Evolutionary conservation across 64 coral and sea anemone species (phyloP).

Genomic region (Actinia equina): DNA sequence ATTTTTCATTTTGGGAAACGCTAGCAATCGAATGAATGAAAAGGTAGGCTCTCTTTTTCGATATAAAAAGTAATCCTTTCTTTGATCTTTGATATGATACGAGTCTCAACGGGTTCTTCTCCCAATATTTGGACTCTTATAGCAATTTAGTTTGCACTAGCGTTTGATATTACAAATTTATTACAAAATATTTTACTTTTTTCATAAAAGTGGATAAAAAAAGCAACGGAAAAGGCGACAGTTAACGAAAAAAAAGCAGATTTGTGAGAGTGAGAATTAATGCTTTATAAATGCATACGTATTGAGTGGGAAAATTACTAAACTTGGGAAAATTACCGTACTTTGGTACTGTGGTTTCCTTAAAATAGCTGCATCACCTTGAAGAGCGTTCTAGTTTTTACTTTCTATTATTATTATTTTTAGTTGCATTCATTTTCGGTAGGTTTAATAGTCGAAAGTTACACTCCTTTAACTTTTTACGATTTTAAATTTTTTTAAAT

Average conservation of each 20-base stretch:
- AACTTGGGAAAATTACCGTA: neutral
- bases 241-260: neutral
- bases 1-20: neutral
- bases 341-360: neutral
- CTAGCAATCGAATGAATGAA: constrained; percentile 3
- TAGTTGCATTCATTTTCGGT: neutral
- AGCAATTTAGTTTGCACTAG: neutral
- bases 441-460: no score
- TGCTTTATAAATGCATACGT: no score
- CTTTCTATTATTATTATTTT: neutral
- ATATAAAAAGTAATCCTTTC: neutral
- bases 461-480: no score
- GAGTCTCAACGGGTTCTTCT: neutral
- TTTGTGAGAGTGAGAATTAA: neutral
- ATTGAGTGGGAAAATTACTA: neutral
- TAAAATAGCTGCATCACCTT: neutral
- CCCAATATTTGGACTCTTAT: neutral
- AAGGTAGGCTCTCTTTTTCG: neutral
- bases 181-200: neutral
- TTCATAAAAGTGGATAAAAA: neutral
- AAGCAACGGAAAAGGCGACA: neutral
- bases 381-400: neutral
- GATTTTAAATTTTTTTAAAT: no score
- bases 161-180: neutral
- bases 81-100: neutral